Base-by-base conservation (phyloP, 2,113 vertebrate species). In the Ramphastos sulfuratus region DNA sequence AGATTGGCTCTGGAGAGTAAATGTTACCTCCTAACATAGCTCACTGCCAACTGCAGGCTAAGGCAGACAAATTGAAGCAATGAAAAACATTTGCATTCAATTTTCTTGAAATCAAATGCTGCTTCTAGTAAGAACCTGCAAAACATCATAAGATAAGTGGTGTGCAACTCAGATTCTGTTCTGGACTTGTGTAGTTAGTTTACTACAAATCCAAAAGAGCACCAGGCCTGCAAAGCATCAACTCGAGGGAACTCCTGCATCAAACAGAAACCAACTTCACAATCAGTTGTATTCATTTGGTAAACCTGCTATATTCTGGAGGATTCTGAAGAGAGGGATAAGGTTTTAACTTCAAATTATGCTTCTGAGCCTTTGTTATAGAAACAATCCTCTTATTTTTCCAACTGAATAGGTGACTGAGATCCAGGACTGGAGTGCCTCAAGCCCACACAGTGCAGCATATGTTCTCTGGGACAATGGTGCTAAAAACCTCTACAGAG, bases 391-490 rank as follows among this genome's bases (percentile, higher is more conserved):
- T 84, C 30, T 84, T 90, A 39, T 90, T 69, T 72, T 85, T 8
- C 28, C 88, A 92, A 85, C 75, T 37, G 54, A 27, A 75, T 96
- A 99, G 99, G 99, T 99, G 88, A 99, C 99, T 6, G 99, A 99
- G 98, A 99, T 99, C 94, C 99, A 99, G 91, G 99, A 99, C 94
- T 99, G 99, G 99, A 99, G 99, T 65, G 99, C 99, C 0, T 99
- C 99, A 28, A 99, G 99, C 95, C 99, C 99, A 23, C 99, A 99
- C 92, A 99, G 99, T 0, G 99, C 99, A 79, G 99, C 99, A 64
- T 99, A 99, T 89, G 99, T 99, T 94, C 98, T 99, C 70, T 99
- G 99, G 99, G 99, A 99, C 98, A 99, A 99, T 95, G 99, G 99
- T 96, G 99, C 99, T 96, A 99, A 99, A 97, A 99, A 99, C 98